phyloP scores from a whole-genome alignment of 2,113 vertebrate genomes.

The Myiozetetes cayanensis region DNA sequence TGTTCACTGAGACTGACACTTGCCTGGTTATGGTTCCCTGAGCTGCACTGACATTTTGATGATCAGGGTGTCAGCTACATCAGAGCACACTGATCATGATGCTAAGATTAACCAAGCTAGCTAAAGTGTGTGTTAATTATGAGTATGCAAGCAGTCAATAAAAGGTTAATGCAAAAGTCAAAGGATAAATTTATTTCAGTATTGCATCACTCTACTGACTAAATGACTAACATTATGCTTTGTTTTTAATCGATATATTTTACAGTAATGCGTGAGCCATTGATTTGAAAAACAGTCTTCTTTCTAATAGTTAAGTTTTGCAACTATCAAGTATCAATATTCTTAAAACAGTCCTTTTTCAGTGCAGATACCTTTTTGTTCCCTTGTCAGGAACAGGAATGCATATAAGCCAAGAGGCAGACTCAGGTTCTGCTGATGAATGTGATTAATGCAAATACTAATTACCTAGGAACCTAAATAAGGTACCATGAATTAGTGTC shows the following conservation, averaged over 20 bases:
- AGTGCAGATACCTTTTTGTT: background rate
- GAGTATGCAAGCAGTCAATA: conserved; percentile 99
- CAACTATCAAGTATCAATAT: conserved; percentile 56
- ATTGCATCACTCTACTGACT: conserved; percentile 95
- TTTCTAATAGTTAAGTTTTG: conserved; percentile 61
- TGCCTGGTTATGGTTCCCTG: background rate
- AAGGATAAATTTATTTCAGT: conserved; percentile 96
- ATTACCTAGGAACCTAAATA: background rate
- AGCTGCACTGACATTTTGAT: conserved; percentile 38
- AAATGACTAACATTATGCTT: conserved; percentile 88
- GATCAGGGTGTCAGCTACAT: conserved; percentile 68
- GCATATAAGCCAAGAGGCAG: background rate
- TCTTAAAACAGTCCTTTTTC: background rate
- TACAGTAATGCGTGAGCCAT: conserved; percentile 94
- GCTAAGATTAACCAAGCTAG: conserved; percentile 95
- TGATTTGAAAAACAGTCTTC: conserved; percentile 79
- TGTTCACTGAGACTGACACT: background rate
- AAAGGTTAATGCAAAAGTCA: conserved; percentile 99
- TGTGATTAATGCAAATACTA: conserved; percentile 20
- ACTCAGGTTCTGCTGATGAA: background rate
- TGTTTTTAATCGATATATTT: conserved; percentile 97
- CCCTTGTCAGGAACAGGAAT: background rate
- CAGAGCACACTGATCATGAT: conserved; percentile 70
- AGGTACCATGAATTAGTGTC: background rate
- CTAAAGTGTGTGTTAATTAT: conserved; percentile 99